Conservation (phyloP, 2,888 invertebrate species). For the Amiota communis region DNA sequence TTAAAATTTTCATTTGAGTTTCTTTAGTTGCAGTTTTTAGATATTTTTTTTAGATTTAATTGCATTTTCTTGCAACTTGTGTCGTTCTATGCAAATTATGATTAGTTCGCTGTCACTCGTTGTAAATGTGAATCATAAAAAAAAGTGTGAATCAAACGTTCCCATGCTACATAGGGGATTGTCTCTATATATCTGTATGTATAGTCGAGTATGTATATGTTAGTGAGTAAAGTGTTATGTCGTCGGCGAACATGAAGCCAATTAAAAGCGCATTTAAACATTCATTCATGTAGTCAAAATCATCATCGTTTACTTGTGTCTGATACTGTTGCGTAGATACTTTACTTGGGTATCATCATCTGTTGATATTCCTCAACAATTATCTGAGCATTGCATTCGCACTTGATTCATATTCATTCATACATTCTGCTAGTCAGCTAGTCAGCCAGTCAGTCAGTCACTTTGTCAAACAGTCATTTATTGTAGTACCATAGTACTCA, state of each 20-base stretch:
- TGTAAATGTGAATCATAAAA: slow-evolving; percentile 23
- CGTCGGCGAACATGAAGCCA: slow-evolving; percentile 67
- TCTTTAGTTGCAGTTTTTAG: slow-evolving; percentile 33
- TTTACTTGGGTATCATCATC: neutral
- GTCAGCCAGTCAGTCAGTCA: neutral
- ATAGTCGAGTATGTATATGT: neutral
- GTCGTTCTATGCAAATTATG: slow-evolving; percentile 26
- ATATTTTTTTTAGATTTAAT: slow-evolving; percentile 47
- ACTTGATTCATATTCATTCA: slow-evolving; percentile 16
- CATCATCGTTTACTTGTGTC: slow-evolving; percentile 29
- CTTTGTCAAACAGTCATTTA: neutral
- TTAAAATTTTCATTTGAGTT: slow-evolving; percentile 3
- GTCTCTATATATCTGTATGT: neutral
- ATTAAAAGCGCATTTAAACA: slow-evolving; percentile 61
- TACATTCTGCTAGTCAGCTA: neutral
- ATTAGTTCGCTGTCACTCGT: slow-evolving; percentile 18
- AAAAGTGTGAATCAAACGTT: slow-evolving; percentile 28
- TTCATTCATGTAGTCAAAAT: slow-evolving; percentile 47
- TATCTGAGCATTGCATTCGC: slow-evolving; percentile 6
- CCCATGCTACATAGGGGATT: slow-evolving; percentile 40
- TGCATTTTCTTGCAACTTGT: slow-evolving; percentile 39
- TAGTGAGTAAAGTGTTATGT: slow-evolving; percentile 40
- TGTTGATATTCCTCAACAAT: neutral
- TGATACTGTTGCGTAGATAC: neutral
- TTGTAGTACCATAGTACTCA: too few relatives aligned